A percentile compares a stretch with the other conserved stretches of the same genome.
phyloP scores from a whole-genome alignment of 2,113 vertebrate genomes.

The Paramormyrops kingsleyae region DNA sequence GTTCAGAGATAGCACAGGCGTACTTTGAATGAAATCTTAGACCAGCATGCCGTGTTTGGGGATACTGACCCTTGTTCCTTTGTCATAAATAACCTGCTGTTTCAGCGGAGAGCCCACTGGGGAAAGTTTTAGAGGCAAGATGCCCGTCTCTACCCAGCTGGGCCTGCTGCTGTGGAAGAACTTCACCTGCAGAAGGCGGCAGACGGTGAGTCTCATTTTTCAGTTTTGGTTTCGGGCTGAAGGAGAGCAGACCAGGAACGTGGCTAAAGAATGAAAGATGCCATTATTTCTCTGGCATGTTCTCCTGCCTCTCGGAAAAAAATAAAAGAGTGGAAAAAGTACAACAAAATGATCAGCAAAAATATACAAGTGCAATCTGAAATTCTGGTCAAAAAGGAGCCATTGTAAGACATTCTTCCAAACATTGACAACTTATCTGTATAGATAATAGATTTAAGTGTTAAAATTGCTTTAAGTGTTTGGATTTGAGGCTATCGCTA shows the following conservation, averaged over 20 bases:
- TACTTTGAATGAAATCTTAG: slow-evolving; percentile 43
- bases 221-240: background rate
- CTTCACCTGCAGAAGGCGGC: slow-evolving; percentile 83
- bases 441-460: background rate
- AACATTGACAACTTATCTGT: background rate
- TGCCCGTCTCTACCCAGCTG: slow-evolving; percentile 82
- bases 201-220: slow-evolving; percentile 72
- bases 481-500: background rate
- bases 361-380: background rate
- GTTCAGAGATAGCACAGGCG: slow-evolving; percentile 31
- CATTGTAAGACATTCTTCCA: background rate
- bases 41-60: slow-evolving; percentile 40
- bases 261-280: background rate
- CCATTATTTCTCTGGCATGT: background rate
- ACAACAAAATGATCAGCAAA: background rate
- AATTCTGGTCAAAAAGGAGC: background rate
- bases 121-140: slow-evolving; percentile 55
- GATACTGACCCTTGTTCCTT: slow-evolving; percentile 26
- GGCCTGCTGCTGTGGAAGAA: slow-evolving; percentile 96
- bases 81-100: slow-evolving; percentile 29
- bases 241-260: background rate
- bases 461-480: background rate
- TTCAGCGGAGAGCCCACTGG: slow-evolving; percentile 63
- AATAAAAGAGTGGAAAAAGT: background rate
- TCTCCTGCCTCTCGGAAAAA: background rate